Percentiles rank a stretch among this genome's conserved stretches.
These are phyloP conservation scores for Cherax quadricarinatus DNA, from an alignment of 1,140 invertebrate species.

Conservation along the genomic window DNA sequence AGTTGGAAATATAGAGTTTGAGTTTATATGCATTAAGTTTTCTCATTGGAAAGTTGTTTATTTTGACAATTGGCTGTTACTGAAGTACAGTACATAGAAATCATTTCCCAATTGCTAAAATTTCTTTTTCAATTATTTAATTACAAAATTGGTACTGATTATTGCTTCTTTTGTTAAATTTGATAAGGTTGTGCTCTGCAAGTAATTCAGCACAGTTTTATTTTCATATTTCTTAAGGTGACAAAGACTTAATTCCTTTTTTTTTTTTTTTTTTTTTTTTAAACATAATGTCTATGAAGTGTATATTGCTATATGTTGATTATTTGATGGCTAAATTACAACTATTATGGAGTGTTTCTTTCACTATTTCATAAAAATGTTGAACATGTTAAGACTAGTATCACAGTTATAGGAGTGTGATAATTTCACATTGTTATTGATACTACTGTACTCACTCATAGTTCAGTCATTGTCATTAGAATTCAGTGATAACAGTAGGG, in stretches of 20 bases:
- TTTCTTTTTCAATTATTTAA: neutral
- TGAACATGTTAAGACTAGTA: neutral
- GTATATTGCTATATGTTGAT: neutral
- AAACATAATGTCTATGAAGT: neutral
- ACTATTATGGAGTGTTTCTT: neutral
- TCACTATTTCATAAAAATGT: neutral
- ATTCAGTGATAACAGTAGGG: conserved; percentile 13
- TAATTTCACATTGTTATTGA: neutral
- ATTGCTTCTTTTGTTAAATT: too few species aligned
- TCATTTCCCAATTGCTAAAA: neutral
- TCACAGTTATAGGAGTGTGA: neutral
- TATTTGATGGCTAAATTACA: neutral
- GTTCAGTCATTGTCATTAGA: neutral
- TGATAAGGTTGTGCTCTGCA: too few species aligned
- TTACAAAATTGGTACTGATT: neutral
- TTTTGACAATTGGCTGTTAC: neutral
- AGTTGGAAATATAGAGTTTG: neutral
- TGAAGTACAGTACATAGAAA: neutral
- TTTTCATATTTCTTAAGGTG: too few species aligned
- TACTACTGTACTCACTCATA: neutral
- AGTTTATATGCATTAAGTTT: neutral
- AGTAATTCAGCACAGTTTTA: too few species aligned
- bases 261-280: too few species aligned
- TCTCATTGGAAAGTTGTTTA: neutral
- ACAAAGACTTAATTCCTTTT: too few species aligned